Conservation (phyloP, 1,140 invertebrate species). For the Psix sp. region DNA sequence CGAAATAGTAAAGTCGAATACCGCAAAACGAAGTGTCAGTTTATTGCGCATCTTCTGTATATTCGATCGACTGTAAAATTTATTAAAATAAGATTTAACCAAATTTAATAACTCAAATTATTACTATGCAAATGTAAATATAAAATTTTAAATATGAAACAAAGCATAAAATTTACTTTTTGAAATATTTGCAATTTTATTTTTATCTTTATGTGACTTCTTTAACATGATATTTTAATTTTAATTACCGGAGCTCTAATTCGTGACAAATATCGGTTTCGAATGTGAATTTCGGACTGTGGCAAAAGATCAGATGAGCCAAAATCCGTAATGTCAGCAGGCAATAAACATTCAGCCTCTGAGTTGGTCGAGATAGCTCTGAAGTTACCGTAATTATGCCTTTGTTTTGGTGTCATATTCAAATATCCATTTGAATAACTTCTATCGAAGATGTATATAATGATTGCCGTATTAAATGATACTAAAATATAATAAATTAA, state of each 20-base stretch:
- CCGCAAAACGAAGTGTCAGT: too few species aligned
- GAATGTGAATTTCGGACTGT: constrained; percentile 80
- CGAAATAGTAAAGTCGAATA: too few species aligned
- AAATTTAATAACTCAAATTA: too few species aligned
- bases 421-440: constrained; percentile 82
- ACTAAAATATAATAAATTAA: constrained; percentile 80
- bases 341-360: constrained; percentile 78
- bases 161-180: too few species aligned
- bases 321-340: constrained; percentile 75
- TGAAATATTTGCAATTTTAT: too few species aligned
- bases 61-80: too few species aligned
- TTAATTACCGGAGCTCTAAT: constrained; percentile 78
- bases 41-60: too few species aligned
- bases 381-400: constrained; percentile 77
- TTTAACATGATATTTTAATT: constrained; percentile 27
- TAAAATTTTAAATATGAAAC: too few species aligned
- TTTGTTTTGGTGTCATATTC: constrained; percentile 86
- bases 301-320: constrained; percentile 78
- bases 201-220: too few species aligned
- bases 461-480: constrained; percentile 83
- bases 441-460: constrained; percentile 86
- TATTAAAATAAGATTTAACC: too few species aligned
- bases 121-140: too few species aligned
- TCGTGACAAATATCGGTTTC: constrained; percentile 81
- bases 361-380: constrained; percentile 70